Conservation (phyloP, 1,140 invertebrate genomes). For the Anadara kagoshimensis region DNA sequence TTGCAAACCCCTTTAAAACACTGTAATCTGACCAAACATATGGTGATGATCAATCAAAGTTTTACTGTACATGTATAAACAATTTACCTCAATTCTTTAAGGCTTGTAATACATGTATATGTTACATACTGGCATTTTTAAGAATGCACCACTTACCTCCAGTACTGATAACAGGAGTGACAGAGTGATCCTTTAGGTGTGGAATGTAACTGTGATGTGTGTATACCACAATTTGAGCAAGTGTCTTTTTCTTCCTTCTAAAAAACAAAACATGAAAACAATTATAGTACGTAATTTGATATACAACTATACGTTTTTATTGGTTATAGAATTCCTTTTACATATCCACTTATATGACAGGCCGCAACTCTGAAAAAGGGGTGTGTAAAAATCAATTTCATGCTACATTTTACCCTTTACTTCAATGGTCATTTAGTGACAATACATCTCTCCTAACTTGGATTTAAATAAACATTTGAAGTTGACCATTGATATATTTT, state of each 20-base stretch:
- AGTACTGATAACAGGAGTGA: slow-evolving; percentile 86
- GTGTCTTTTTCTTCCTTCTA: slow-evolving; percentile 66
- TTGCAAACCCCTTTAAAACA: too few relatives aligned
- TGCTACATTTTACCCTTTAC: background rate
- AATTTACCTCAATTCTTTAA: background rate
- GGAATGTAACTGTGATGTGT: slow-evolving; percentile 82
- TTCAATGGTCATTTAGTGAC: too few relatives aligned
- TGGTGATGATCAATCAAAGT: too few relatives aligned
- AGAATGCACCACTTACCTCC: slow-evolving; percentile 77
- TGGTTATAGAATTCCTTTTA: background rate
- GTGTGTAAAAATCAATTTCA: background rate
- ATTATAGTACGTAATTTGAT: background rate
- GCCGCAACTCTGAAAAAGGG: background rate
- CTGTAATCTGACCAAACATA: too few relatives aligned
- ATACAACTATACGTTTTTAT: background rate
- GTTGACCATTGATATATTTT: too few relatives aligned
- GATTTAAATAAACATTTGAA: too few relatives aligned
- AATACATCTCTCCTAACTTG: too few relatives aligned
- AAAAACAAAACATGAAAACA: slow-evolving; percentile 30
- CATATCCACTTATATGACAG: background rate
- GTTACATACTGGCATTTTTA: background rate
- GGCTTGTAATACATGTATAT: background rate
- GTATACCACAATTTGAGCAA: slow-evolving; percentile 86
- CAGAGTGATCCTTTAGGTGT: slow-evolving; percentile 86
- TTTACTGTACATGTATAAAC: background rate